Evolutionary conservation across 2,888 invertebrate species (phyloP).

Genomic region (Leptinotarsa haldemani): DNA sequence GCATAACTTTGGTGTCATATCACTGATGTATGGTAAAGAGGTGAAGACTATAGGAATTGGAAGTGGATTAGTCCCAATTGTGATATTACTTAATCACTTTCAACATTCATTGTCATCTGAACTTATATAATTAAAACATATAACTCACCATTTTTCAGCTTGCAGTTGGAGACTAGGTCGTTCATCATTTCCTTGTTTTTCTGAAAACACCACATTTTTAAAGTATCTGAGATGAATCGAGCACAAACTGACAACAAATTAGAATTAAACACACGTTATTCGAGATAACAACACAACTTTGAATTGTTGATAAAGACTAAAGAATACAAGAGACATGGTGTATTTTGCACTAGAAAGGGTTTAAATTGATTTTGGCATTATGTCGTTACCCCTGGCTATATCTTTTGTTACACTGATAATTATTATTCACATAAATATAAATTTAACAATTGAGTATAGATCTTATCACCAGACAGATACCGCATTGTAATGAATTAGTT

Average conservation of each 20-base stretch:
- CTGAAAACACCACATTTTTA: constrained; percentile 65
- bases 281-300: not conserved
- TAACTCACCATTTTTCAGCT: constrained; percentile 75
- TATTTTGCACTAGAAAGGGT: not conserved
- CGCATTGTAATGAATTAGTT: not conserved
- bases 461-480: not conserved
- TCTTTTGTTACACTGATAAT: not conserved
- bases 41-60: no score
- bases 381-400: not conserved
- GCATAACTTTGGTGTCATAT: no score
- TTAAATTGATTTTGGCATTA: not conserved
- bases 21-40: no score
- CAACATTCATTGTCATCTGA: no score
- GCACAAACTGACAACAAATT: not conserved
- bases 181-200: constrained; percentile 83
- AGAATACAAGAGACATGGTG: not conserved
- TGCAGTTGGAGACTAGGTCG: constrained; percentile 75
- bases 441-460: not conserved
- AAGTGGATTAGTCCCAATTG: no score
- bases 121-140: not conserved
- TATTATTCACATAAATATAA: not conserved
- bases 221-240: not conserved
- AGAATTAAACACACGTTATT: not conserved
- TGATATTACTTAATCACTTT: no score
- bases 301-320: not conserved